Percentiles rank a stretch among this genome's conserved stretches.
Evolutionary conservation across 2,113 vertebrate genomes (phyloP).

Genomic region (Ammodytes marinus): DNA sequence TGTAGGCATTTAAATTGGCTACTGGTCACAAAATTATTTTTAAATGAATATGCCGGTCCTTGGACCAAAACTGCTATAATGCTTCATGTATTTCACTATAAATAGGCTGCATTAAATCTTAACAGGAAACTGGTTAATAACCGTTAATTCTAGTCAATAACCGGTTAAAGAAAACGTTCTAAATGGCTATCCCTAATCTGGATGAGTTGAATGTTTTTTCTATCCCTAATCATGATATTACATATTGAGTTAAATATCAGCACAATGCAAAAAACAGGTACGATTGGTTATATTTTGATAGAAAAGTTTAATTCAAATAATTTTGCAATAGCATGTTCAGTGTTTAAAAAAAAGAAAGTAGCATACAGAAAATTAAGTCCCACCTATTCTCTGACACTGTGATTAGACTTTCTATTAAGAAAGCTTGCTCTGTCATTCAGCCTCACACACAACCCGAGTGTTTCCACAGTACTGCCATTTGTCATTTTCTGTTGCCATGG

Average conservation of each 20-base stretch:
- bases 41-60: no score
- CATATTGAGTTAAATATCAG: neutral
- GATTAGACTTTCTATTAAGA: conserved; percentile 48
- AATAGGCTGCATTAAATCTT: no score
- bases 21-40: no score
- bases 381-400: conserved; percentile 29
- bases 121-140: no score
- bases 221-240: neutral
- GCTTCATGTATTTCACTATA: no score
- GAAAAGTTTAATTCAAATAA: neutral
- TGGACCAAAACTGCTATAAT: no score
- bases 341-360: conserved; percentile 16
- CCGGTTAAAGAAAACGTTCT: no score
- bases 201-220: neutral
- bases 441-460: conserved; percentile 51
- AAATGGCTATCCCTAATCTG: neutral
- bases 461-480: conserved; percentile 79
- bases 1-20: no score
- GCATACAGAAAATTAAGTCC: conserved; percentile 36
- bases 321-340: neutral
- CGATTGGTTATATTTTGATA: neutral
- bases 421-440: conserved; percentile 47
- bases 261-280: neutral
- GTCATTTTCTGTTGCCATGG: conserved; percentile 82
- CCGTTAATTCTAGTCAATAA: no score